phyloP scores from a whole-genome alignment of 2,797 vertebrate genomes.

The Rachycentron canadum region DNA sequence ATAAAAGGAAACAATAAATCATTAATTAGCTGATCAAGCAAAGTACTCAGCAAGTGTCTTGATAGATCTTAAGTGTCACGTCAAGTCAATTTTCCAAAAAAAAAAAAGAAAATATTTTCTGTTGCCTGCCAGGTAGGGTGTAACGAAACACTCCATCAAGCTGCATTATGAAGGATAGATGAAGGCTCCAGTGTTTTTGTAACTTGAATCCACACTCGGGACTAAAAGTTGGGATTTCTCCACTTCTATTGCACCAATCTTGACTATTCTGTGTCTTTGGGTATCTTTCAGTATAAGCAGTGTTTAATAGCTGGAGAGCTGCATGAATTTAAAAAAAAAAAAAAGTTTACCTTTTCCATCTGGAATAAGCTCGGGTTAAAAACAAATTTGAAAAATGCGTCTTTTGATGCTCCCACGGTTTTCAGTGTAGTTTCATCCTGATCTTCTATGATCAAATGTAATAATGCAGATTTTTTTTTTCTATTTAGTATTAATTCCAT shows the following conservation, averaged over 20 bases:
- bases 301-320: not conserved
- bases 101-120: not conserved
- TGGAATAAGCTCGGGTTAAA: too few species aligned
- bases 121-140: not conserved
- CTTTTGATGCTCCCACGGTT: not conserved
- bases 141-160: not conserved
- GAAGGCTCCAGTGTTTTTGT: not conserved
- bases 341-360: constrained; percentile 5
- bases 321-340: not conserved
- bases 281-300: not conserved
- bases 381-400: not conserved
- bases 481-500: not conserved
- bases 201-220: not conserved
- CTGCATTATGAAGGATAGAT: not conserved
- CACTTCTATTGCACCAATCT: not conserved
- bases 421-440: not conserved
- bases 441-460: not conserved
- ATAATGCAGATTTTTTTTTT: constrained; percentile 2
- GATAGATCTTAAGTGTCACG: not conserved
- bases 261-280: not conserved
- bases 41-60: not conserved
- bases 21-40: not conserved
- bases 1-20: not conserved
- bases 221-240: not conserved
- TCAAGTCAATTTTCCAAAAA: not conserved